A percentile compares a stretch with the other conserved stretches of the same genome.
Conservation (phyloP, 2,888 invertebrate genomes). For the Phalera bucephala region DNA sequence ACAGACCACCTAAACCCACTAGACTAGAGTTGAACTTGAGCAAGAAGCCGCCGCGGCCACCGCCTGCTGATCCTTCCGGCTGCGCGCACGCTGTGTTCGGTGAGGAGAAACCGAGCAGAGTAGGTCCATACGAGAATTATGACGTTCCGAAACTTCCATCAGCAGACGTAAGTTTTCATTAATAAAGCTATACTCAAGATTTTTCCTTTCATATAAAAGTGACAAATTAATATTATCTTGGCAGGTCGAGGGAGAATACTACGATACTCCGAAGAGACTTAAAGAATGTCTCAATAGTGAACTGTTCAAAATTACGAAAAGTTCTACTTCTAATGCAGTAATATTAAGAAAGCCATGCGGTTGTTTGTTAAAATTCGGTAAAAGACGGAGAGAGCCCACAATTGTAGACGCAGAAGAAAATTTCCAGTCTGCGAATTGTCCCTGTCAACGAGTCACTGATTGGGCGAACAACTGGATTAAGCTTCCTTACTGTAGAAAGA, state of each 20-base stretch:
- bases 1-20: slow-evolving; percentile 84
- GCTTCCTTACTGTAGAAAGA: slow-evolving; percentile 82
- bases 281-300: slow-evolving; percentile 85
- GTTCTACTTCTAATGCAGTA: slow-evolving; percentile 79
- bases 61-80: slow-evolving; percentile 41
- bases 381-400: slow-evolving; percentile 53
- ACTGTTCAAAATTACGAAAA: slow-evolving; percentile 69
- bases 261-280: slow-evolving; percentile 89
- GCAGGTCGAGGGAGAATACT: slow-evolving; percentile 82
- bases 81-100: slow-evolving; percentile 40
- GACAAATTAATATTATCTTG: slow-evolving; percentile 2
- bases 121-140: slow-evolving; percentile 89
- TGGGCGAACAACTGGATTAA: slow-evolving; percentile 86
- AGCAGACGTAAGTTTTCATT: slow-evolving; percentile 69
- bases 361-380: slow-evolving; percentile 83
- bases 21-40: slow-evolving; percentile 45
- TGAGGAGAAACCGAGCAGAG: slow-evolving; percentile 45
- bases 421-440: slow-evolving; percentile 68
- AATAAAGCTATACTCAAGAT: neutral
- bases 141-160: slow-evolving; percentile 87
- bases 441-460: slow-evolving; percentile 85
- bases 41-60: slow-evolving; percentile 60
- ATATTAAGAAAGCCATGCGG: slow-evolving; percentile 87
- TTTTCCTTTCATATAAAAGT: neutral
- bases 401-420: slow-evolving; percentile 64